phyloP scores from a whole-genome alignment of 2,888 invertebrate species.

The Microplitis manilae region DNA sequence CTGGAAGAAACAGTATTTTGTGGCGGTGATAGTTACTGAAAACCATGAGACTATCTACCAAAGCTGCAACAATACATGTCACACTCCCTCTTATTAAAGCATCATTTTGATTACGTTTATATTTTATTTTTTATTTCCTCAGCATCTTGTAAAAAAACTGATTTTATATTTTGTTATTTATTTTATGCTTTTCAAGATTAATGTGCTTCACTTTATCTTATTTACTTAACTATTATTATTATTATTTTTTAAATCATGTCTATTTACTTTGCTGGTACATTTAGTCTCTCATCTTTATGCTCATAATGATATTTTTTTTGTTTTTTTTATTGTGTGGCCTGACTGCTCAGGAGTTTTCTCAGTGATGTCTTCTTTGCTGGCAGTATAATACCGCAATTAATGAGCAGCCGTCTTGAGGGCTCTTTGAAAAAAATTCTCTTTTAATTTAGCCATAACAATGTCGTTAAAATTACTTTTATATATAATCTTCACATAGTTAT shows the following conservation, averaged over 20 bases:
- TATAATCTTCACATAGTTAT: slow-evolving; percentile 16
- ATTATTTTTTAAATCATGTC: slow-evolving; percentile 2
- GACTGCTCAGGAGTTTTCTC: slow-evolving; percentile 26
- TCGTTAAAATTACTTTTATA: slow-evolving; percentile 14
- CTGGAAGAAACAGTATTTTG: slow-evolving; percentile 22
- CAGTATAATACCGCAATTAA: slow-evolving; percentile 38
- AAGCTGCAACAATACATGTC: slow-evolving; percentile 28
- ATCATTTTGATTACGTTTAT: slow-evolving; percentile 36
- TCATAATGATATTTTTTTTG: slow-evolving; percentile 31
- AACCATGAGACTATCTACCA: slow-evolving; percentile 19
- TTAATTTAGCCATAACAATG: slow-evolving; percentile 16
- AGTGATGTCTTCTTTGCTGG: slow-evolving; percentile 29
- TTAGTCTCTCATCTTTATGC: slow-evolving; percentile 31
- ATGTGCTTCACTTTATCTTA: background rate
- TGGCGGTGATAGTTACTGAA: slow-evolving; percentile 25
- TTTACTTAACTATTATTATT: background rate
- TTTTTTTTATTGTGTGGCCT: slow-evolving; percentile 24
- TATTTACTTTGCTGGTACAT: slow-evolving; percentile 28
- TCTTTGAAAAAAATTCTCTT: slow-evolving; percentile 23
- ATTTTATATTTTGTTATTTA: background rate
- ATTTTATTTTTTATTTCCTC: slow-evolving; percentile 1
- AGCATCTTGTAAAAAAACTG: slow-evolving; percentile 16
- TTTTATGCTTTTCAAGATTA: background rate
- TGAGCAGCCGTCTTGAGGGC: slow-evolving; percentile 24
- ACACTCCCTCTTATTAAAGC: slow-evolving; percentile 35